Base-by-base conservation (phyloP, 2,888 invertebrate genomes). In the Ephialtes manifestator region DNA sequence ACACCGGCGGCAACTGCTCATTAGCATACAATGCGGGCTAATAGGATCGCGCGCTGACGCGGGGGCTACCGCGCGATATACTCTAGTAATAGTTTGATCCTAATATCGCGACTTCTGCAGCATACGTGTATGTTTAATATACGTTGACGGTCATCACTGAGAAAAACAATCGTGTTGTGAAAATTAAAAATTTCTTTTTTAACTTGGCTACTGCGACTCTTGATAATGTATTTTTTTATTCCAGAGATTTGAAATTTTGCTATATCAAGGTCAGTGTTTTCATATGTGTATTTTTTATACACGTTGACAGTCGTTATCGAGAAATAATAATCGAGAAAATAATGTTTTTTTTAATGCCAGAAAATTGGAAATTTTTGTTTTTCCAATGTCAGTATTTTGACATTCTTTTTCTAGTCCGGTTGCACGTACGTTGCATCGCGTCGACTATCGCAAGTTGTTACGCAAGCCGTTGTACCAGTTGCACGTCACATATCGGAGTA, bases 11-110 rank as follows among this genome's bases (percentile, higher is more conserved):
- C 92, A 90, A 91, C 88, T 89, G 89, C 90, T 92, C 91, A 93
- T 93, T 93, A 93, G 91, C 92, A 93, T 92, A 92, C 92, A 93
- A 92, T 92, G 89, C 90, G 83, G 88, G 89, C 91, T 92, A 93
- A 93, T 93, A 91, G 91, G 92, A 93, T 92, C 91, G 91, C 90
- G 89, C 91, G 91, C 88, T 91, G 91, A 92, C 90, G 90, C 75
- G 74, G 78, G 65, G 78, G 89, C 92, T 91, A 90, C 92, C 89
- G 92, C 68, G 80, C 35, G 78, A 63, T 63, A 35, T 63, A 74
- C 65, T 79, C 75, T 78, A 74, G 81, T 67, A 70, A 58, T 72
- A 77, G 81, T 86, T 83, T 83, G 65, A 85, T 85, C 76, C 72
- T 80, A 65, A 67, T 55, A 55, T 46, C 58, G 55, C 72, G 46